Conservation (phyloP, 2,888 invertebrate species). For the Agelastica alni region DNA sequence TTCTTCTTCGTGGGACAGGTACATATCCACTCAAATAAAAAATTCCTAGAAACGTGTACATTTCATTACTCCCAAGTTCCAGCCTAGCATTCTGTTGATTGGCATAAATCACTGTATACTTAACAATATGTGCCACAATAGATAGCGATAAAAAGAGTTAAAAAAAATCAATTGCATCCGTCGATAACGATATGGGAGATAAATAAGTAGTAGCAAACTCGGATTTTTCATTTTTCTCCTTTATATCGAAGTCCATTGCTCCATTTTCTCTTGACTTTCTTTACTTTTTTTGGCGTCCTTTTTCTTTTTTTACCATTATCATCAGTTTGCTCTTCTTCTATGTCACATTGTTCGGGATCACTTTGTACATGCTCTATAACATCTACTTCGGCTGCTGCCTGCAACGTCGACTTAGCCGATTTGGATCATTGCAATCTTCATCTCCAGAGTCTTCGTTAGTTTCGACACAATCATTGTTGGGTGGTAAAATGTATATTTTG, state of each 20-base stretch:
- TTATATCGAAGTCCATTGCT: no score
- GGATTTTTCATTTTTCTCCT: background rate
- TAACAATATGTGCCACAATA: background rate
- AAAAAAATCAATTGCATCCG: background rate
- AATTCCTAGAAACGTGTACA: background rate
- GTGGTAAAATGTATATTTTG: background rate
- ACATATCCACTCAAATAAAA: background rate
- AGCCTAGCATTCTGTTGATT: background rate
- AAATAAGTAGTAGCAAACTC: background rate
- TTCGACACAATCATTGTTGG: background rate
- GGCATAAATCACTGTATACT: no score
- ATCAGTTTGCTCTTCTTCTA: background rate
- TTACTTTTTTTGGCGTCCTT: no score
- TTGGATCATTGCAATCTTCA: background rate
- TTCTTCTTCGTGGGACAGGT: background rate
- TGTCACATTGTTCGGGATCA: background rate
- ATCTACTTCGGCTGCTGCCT: background rate
- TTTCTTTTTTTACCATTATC: no score
- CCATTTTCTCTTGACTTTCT: no score
- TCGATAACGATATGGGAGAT: background rate
- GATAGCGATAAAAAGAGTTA: background rate
- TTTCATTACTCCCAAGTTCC: background rate
- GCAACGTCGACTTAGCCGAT: background rate
- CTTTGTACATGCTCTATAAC: background rate
- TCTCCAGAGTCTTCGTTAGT: background rate